Evolutionary conservation across 2,113 vertebrate species (phyloP).

Genomic region (Dinomys branickii): DNA sequence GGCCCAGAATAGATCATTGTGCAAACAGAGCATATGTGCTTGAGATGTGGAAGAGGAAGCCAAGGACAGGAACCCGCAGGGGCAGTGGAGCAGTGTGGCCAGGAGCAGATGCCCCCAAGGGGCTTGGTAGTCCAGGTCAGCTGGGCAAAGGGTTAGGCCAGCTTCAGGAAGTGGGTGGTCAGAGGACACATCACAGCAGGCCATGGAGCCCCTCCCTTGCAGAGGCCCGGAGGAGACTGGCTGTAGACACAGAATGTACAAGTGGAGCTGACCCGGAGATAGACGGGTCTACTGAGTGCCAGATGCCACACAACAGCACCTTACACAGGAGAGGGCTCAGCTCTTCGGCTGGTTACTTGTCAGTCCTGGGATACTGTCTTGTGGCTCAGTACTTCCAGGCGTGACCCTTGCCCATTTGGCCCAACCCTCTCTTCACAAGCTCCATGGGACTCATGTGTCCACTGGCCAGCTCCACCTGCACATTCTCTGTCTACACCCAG

Average conservation of each 20-base stretch:
- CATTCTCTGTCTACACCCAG: not conserved
- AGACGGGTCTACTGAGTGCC: fast-evolving
- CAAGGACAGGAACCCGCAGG: not conserved
- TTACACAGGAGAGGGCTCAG: not conserved
- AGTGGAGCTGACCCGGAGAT: not conserved
- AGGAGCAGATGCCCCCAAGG: not conserved
- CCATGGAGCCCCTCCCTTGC: not conserved
- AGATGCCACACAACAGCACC: too few species aligned
- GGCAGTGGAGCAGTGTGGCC: not conserved
- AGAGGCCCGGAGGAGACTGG: not conserved
- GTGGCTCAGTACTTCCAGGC: not conserved
- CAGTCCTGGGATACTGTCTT: not conserved
- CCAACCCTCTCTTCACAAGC: not conserved
- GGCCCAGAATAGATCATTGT: slow-evolving; percentile 41
- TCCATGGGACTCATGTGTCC: too few species aligned
- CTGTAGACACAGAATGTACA: not conserved
- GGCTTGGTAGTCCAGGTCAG: not conserved
- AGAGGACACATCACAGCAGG: not conserved
- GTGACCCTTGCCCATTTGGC: not conserved
- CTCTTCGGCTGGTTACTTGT: not conserved
- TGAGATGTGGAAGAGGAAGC: not conserved
- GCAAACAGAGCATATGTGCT: slow-evolving; percentile 7
- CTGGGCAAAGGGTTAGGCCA: not conserved
- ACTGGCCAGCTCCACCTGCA: too few species aligned
- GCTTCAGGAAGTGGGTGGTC: not conserved